Conservation (phyloP, 1,140 invertebrate genomes). For the Chrysopa pallens region DNA sequence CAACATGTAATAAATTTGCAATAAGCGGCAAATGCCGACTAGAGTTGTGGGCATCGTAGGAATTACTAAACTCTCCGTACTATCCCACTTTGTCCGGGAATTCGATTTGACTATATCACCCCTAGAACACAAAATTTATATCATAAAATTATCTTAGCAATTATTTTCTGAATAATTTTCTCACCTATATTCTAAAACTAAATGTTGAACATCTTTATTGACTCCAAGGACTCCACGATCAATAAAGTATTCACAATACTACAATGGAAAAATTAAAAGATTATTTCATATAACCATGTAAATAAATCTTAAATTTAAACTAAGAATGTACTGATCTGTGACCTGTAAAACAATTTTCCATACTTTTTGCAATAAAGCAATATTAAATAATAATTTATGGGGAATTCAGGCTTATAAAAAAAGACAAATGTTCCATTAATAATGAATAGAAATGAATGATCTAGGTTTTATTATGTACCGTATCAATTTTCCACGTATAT, state of each 20-base stretch:
- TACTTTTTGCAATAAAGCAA: no score
- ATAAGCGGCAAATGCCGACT: constrained; percentile 51
- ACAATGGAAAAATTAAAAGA: constrained; percentile 5
- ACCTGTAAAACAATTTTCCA: no score
- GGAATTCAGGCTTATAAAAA: no score
- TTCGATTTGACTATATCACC: constrained; percentile 43
- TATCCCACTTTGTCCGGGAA: constrained; percentile 44
- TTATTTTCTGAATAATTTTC: background rate
- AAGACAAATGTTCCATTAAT: no score
- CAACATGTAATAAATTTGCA: constrained; percentile 65
- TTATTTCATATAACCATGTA: no score
- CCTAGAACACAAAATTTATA: constrained; percentile 13
- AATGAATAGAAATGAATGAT: no score
- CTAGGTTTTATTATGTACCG: no score
- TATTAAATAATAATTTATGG: no score
- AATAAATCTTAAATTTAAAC: no score
- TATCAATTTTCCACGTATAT: no score
- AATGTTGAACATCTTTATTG: constrained; percentile 49
- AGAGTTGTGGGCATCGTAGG: constrained; percentile 66
- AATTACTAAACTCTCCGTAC: constrained; percentile 44
- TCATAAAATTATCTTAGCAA: background rate
- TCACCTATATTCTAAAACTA: constrained; percentile 48
- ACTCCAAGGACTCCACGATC: constrained; percentile 61
- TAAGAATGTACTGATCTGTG: no score
- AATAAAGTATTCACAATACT: constrained; percentile 68